A percentile compares a stretch with the other conserved stretches of the same genome.
Evolutionary conservation across 2,888 invertebrate genomes (phyloP).

Genomic region (Sarcophaga carnaria): DNA sequence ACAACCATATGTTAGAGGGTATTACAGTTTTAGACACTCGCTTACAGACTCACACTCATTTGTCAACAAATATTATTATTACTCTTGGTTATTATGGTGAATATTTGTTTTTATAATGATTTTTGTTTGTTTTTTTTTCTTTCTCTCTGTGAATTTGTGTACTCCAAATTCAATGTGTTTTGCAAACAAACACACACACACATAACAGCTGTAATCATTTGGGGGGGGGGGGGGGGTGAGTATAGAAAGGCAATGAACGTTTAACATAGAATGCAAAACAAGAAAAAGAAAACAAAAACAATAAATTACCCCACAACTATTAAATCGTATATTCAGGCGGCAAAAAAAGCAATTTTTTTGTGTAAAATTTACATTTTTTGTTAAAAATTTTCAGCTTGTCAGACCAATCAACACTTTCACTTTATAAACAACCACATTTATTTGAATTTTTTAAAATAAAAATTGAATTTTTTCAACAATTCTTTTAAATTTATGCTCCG

Average conservation of each 20-base stretch:
- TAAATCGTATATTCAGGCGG: slow-evolving; percentile 56
- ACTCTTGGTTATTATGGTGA: background rate
- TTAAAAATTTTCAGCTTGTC: slow-evolving; percentile 10
- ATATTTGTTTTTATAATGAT: background rate
- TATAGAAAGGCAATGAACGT: slow-evolving; percentile 42
- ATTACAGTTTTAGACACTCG: background rate
- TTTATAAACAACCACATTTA: slow-evolving; percentile 50
- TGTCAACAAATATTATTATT: background rate
- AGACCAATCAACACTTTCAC: slow-evolving; percentile 62
- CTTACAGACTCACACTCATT: background rate
- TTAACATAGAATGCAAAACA: slow-evolving; percentile 2
- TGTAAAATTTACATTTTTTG: slow-evolving; percentile 20
- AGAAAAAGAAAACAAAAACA: background rate
- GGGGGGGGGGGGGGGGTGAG: background rate
- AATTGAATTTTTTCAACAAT: background rate
- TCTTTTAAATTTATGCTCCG: slow-evolving; percentile 57
- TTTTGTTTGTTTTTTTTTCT: background rate
- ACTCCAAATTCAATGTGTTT: slow-evolving; percentile 8
- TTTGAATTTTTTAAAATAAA: slow-evolving; percentile 15
- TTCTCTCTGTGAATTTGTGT: background rate
- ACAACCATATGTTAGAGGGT: slow-evolving; percentile 48
- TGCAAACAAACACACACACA: background rate
- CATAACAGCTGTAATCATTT: background rate
- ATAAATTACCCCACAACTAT: slow-evolving; percentile 22
- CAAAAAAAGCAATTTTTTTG: slow-evolving; percentile 28